These are phyloP conservation scores for Phainopepla nitens DNA, from an alignment of 2,113 vertebrate genomes.

Conservation along the genomic window DNA sequence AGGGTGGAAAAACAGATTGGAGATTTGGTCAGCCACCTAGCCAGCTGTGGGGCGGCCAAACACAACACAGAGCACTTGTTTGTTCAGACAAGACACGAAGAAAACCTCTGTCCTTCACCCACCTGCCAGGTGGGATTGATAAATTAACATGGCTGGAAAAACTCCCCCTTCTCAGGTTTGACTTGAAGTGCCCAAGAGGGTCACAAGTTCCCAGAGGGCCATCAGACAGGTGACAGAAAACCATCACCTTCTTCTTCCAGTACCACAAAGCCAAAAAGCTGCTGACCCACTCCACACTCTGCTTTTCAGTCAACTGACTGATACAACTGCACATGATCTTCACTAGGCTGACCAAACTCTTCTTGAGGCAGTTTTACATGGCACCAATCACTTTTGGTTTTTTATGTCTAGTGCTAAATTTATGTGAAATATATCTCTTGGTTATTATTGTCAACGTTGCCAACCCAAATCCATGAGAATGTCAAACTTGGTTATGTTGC, in stretches of 20 bases:
- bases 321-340: accelerated
- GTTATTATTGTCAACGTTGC: not conserved
- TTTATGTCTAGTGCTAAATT: not conserved
- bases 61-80: not conserved
- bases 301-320: not conserved
- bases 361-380: not conserved
- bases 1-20: not conserved
- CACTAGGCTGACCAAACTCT: not conserved
- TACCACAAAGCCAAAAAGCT: not conserved
- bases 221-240: not conserved
- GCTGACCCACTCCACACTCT: not conserved
- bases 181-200: not conserved
- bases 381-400: not conserved
- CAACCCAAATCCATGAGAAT: not conserved
- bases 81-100: not conserved
- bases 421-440: not conserved
- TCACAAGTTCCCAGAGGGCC: not conserved
- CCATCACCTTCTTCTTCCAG: not conserved
- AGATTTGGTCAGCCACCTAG: not conserved
- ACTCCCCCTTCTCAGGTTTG: not conserved
- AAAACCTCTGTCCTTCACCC: not conserved
- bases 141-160: not conserved
- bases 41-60: not conserved
- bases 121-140: not conserved
- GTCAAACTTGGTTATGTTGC: not conserved